Conservation (phyloP, 2,113 vertebrate genomes). For the Panthera tigris region DNA sequence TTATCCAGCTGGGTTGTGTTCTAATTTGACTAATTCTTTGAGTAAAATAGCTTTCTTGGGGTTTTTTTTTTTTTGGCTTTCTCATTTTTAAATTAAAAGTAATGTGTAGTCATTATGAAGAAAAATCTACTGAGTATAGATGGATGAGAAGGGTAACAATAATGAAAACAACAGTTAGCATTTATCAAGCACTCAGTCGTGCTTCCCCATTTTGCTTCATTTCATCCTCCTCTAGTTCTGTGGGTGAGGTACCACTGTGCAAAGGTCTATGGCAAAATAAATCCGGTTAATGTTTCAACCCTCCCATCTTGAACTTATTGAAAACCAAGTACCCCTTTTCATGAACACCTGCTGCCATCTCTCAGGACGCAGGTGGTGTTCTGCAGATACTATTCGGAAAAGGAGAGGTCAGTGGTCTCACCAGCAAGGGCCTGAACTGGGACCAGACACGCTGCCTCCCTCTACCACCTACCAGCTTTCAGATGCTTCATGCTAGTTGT, state of each 20-base stretch:
- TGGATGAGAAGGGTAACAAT: neutral
- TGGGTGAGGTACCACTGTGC: neutral
- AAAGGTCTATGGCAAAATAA: neutral
- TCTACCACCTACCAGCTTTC: neutral
- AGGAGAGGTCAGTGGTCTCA: neutral
- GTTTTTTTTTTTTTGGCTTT: neutral
- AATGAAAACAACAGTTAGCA: neutral
- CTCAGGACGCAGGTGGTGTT: neutral
- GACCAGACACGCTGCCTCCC: neutral
- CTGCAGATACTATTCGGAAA: neutral
- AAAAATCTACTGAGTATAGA: neutral
- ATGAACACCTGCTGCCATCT: neutral
- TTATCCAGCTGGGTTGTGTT: neutral
- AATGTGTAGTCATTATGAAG: neutral
- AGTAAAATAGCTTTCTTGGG: neutral
- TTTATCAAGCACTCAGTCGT: neutral
- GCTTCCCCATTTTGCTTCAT: neutral
- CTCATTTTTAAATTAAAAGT: neutral
- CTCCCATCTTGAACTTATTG: neutral
- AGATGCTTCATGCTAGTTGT: neutral
- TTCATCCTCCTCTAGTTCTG: neutral
- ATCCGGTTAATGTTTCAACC: neutral
- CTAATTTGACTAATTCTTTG: neutral
- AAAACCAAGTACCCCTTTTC: neutral
- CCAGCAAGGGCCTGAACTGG: neutral